phyloP scores from a whole-genome alignment of 2,797 vertebrate species.

The Xyrichtys novacula region DNA sequence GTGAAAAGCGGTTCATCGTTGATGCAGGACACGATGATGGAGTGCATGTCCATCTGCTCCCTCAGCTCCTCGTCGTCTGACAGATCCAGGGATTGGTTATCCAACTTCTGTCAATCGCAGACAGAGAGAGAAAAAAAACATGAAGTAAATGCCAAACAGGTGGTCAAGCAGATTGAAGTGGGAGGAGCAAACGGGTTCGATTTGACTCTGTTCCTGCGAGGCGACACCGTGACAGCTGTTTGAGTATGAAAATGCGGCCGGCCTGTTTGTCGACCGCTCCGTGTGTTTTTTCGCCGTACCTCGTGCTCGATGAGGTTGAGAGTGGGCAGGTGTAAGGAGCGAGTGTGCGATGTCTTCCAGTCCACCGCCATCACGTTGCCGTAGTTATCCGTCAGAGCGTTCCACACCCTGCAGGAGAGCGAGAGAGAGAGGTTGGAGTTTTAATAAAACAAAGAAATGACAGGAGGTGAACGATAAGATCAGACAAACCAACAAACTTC shows the following conservation, averaged over 20 bases:
- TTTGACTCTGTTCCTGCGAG: background rate
- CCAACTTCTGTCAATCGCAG: conserved; percentile 75
- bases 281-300: conserved; percentile 78
- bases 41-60: conserved; percentile 98
- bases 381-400: conserved; percentile 95
- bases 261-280: background rate
- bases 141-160: conserved; percentile 28
- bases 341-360: conserved; percentile 98
- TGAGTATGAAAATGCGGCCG: background rate
- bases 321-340: conserved; percentile 93
- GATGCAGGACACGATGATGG: conserved; percentile 96
- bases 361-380: conserved; percentile 98
- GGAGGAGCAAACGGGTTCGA: conserved; percentile 9
- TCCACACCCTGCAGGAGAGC: conserved; percentile 91
- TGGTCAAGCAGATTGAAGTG: conserved; percentile 31
- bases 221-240: background rate
- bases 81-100: conserved; percentile 91
- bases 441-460: background rate
- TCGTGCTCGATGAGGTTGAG: conserved; percentile 91
- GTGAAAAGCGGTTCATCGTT: conserved; percentile 96
- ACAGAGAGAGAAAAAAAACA: background rate
- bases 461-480: background rate
- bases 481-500: background rate
- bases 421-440: background rate
- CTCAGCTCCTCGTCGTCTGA: conserved; percentile 97